Base-by-base conservation (phyloP, 2,113 vertebrate species). In the Scortum barcoo region DNA sequence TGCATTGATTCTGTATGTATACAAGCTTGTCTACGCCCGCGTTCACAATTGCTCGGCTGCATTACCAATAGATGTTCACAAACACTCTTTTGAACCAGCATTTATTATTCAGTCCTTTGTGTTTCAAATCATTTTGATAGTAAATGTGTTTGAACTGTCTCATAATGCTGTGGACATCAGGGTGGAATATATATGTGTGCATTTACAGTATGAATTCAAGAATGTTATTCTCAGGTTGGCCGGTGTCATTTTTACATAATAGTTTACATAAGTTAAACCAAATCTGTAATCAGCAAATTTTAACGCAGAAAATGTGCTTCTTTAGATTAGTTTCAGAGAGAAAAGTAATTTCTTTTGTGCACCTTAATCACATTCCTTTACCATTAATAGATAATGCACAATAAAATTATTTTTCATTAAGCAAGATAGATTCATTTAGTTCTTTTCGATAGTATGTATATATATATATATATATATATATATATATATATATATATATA, bases 1-100 rank as follows among this genome's bases (percentile, higher is more conserved):
- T 88, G 71, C 87, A 93, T 95, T 89, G 93, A 95, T 95, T 93
- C 91, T 65, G 90, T 90, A 91, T 92, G 93, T 93, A 91, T 86
- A 93, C 88, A 90, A 76, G 85, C 91, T 81, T 92, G 90, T 92
- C 82, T 76, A 79, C 33, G 26, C 84, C 40, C 54, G 62, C 87
- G 69, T 83, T 88, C 73, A 88, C 89, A 85, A 88, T 84, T 85
- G 77, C 70, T 65, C 12, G 4, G 71, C 80, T 84, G 61, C 57
- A 48, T 86, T 86, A 87, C 90, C 86, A 76, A 86, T 93, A 79
- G 84, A 86, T 88, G 81, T 28, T 82, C 83, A 75, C 81, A 50
- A 67, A 79, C 74, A 46, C 17, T 73, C 57, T 61, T 84, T 81
- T 53, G 54, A 92, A 84, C 77, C 77, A 72, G 24, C 33, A 50